Percentiles rank a stretch among this genome's conserved stretches.
These are phyloP conservation scores for Cecropterus lyciades DNA, from an alignment of 1,140 invertebrate genomes.

Conservation along the genomic window DNA sequence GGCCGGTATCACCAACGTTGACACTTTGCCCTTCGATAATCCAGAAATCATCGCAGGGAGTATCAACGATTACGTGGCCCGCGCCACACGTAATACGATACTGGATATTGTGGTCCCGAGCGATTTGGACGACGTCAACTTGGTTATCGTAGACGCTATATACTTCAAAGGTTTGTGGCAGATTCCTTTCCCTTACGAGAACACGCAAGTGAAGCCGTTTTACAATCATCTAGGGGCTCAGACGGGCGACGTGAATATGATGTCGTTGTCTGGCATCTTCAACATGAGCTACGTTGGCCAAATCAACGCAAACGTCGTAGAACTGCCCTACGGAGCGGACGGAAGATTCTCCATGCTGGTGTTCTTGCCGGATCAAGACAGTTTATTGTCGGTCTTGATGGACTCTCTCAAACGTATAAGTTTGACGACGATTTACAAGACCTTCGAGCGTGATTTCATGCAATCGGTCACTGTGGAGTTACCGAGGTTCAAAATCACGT, in stretches of 20 bases:
- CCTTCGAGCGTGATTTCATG: conserved; percentile 56
- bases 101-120: conserved; percentile 55
- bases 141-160: conserved; percentile 89
- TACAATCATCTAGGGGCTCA: conserved; percentile 67
- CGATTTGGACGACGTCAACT: conserved; percentile 79
- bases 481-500: conserved; percentile 87
- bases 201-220: conserved; percentile 80
- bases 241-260: conserved; percentile 77
- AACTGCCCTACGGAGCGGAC: conserved; percentile 87
- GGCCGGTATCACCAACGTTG: conserved; percentile 47
- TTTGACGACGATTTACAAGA: conserved; percentile 77
- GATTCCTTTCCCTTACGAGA: conserved; percentile 84
- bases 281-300: conserved; percentile 54
- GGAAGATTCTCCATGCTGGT: conserved; percentile 86
- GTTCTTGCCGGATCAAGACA: conserved; percentile 83
- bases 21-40: conserved; percentile 46
- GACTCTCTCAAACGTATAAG: conserved; percentile 76
- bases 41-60: conserved; percentile 36
- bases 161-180: conserved; percentile 91
- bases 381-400: conserved; percentile 59
- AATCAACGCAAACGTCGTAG: conserved; percentile 85
- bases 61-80: conserved; percentile 60
- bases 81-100: conserved; percentile 57
- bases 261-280: conserved; percentile 64
- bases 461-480: conserved; percentile 84